Base-by-base conservation (phyloP, 2,888 invertebrate species). In the Andrena trimmerana region DNA sequence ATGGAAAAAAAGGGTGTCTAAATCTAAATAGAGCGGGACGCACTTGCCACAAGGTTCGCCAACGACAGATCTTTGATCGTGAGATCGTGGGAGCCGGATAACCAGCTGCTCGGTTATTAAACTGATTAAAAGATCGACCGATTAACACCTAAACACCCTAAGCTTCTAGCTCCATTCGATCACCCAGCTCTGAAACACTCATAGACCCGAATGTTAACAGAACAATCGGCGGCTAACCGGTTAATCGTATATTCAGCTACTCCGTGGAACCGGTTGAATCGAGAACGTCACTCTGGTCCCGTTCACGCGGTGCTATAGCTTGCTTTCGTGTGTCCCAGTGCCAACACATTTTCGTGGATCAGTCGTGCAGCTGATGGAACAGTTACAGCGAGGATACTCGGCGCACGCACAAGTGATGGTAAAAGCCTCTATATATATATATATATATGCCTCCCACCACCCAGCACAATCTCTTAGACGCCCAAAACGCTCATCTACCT, bases 221-320 rank as follows among this genome's bases (percentile, higher is more conserved):
- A 29, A 69, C 59, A 69, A 69, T 69, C 69, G 69, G 13, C n/a
- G n/a, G 27, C n/a, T 10, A 59, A 48, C 59, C 42, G 69, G 36
- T 69, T 69, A 29, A 42, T 69, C 59, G 69, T 10, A 59, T 36
- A 29, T n/a, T 71, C 71, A 29, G 31, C n/a, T 20, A 20, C 33
- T n/a, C 52, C 20, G n/a, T 20, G 20, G n/a, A 71, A 62, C 48
- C 59, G 60, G 71, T 48, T 27, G 36, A 48, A 62, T 50, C 68
- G 68, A 69, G 62, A 65, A 57, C 48, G 59, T 36, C 59, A 20
- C 42, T 42, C 57, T 13, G 69, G 42, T 69, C 42, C 42, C 42
- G 69, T 59, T 57, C 29, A 13, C 62, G 10, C 62, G 20, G 33
- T 16, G 16, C 27, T 36, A 27, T 13, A 10, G 36, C 36, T n/a